phyloP scores from a whole-genome alignment of 2,113 vertebrate species.

The Protobothrops flavoviridis region DNA sequence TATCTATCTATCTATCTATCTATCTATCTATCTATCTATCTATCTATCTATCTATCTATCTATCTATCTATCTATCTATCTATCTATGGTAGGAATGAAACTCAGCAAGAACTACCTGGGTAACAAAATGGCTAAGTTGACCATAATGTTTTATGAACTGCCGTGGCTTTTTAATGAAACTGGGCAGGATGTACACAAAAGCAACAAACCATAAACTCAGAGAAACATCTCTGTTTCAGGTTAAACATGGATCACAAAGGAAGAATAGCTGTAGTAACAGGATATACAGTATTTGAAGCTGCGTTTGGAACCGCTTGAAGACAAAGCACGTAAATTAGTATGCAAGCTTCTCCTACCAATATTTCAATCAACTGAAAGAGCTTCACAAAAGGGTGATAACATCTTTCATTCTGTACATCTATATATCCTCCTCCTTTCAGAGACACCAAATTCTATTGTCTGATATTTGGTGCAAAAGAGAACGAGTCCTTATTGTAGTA shows the following conservation, averaged over 20 bases:
- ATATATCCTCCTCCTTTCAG: too few relatives aligned
- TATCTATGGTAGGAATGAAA: too few relatives aligned
- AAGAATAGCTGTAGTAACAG: neutral
- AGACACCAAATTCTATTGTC: neutral
- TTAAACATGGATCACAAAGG: neutral
- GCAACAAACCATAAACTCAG: neutral
- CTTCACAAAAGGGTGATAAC: neutral
- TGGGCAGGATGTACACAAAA: neutral
- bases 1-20: too few relatives aligned
- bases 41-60: too few relatives aligned
- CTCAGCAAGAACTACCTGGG: neutral
- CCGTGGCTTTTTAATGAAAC: neutral
- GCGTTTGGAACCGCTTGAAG: neutral
- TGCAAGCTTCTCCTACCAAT: neutral
- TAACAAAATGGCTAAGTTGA: neutral
- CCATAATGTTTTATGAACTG: neutral
- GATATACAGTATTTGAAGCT: neutral
- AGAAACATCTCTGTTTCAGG: neutral
- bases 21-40: too few relatives aligned
- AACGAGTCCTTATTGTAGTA: too few relatives aligned
- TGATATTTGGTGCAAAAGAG: neutral
- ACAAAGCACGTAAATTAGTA: neutral
- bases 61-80: too few relatives aligned
- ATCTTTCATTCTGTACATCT: too few relatives aligned
- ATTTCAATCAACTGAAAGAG: neutral